Evolutionary conservation across 2,888 invertebrate genomes (phyloP).

Genomic region (Caenorhabditis sulstoni): DNA sequence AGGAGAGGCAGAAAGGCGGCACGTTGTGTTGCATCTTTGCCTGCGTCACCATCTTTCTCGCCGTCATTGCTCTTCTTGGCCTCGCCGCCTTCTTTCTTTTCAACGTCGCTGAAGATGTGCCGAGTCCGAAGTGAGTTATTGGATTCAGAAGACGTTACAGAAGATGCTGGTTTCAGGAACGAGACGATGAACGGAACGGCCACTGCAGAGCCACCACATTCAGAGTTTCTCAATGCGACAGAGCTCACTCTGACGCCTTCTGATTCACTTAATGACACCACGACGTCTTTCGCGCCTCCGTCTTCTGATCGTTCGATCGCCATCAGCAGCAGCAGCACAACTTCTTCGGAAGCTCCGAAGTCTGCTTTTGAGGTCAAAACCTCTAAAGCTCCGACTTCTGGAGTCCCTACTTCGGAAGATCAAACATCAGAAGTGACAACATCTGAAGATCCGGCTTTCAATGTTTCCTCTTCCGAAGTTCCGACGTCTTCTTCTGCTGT

Average conservation of each 20-base stretch:
- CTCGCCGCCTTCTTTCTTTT: constrained; percentile 30
- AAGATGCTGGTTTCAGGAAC: constrained; percentile 9
- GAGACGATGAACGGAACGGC: constrained; percentile 8
- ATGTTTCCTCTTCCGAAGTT: too few species aligned
- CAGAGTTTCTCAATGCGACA: not conserved
- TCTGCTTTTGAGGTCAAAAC: too few species aligned
- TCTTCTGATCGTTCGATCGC: not conserved
- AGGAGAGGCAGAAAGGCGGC: constrained; percentile 5
- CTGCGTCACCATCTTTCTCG: constrained; percentile 27
- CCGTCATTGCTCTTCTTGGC: constrained; percentile 27
- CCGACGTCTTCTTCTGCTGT: too few species aligned
- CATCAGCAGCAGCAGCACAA: not conserved
- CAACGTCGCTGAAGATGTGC: not conserved
- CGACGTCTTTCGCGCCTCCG: not conserved
- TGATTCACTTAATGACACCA: too few species aligned
- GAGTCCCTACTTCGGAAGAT: not conserved
- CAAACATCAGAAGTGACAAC: not conserved
- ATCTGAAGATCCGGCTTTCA: too few species aligned
- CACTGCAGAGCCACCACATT: not conserved
- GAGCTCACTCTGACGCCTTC: not conserved
- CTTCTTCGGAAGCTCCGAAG: not conserved
- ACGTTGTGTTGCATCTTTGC: constrained; percentile 39
- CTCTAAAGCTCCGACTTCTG: too few species aligned
- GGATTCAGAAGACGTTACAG: not conserved
- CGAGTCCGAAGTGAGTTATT: not conserved